A percentile compares a stretch with the other conserved stretches of the same genome.
Evolutionary conservation across 2,797 vertebrate genomes (phyloP).

Genomic region (Pipistrellus kuhlii): DNA sequence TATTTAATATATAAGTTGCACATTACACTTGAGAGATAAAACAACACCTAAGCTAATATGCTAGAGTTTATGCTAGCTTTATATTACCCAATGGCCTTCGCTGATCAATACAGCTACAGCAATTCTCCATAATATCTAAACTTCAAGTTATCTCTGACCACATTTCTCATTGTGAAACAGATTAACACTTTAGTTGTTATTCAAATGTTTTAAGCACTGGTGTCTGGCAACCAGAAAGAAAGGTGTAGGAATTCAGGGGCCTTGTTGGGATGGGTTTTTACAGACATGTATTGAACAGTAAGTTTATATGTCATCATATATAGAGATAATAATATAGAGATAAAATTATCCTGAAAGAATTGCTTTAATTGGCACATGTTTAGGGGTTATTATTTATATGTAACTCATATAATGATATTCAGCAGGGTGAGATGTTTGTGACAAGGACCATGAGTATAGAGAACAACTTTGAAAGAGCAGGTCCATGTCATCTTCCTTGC

Average conservation of each 20-base stretch:
- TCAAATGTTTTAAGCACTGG: neutral
- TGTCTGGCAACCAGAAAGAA: neutral
- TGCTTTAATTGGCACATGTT: neutral
- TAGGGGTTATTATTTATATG: neutral
- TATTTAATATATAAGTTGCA: neutral
- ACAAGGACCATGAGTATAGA: neutral
- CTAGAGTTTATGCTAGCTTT: neutral
- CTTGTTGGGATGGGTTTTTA: neutral
- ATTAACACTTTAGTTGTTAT: neutral
- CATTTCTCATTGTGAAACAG: neutral
- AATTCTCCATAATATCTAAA: neutral
- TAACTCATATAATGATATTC: constrained; percentile 1
- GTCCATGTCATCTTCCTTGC: neutral
- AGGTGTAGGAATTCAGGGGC: neutral
- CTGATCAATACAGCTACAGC: neutral
- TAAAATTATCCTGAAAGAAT: neutral
- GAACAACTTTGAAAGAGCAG: neutral
- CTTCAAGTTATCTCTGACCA: neutral
- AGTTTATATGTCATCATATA: neutral
- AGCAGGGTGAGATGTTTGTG: neutral
- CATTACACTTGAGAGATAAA: neutral
- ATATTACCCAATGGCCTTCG: neutral
- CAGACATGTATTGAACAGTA: neutral
- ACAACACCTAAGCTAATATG: neutral
- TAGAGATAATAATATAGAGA: neutral